Conservation (phyloP, 2,888 invertebrate genomes). For the Entomobrya multifasciata region DNA sequence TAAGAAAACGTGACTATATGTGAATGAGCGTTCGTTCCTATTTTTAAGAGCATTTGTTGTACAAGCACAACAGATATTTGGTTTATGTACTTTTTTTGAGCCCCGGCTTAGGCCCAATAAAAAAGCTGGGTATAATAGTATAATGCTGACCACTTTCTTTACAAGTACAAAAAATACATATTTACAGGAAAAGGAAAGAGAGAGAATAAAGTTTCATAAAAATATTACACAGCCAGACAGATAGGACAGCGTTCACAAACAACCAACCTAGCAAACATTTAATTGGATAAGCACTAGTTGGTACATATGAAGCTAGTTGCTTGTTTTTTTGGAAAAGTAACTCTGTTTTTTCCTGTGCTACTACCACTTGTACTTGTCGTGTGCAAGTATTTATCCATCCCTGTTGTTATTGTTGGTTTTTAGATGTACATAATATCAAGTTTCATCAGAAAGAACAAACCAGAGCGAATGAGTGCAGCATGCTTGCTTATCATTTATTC, state of each 20-base stretch:
- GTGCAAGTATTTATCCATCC: no score
- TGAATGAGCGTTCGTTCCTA: no score
- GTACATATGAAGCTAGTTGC: not conserved
- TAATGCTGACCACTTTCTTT: not conserved
- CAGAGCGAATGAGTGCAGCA: constrained; percentile 31
- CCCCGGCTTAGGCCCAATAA: constrained; percentile 4
- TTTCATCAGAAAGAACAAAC: no score
- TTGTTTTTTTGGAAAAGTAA: no score
- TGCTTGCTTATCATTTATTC: not conserved
- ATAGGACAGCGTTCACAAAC: constrained; percentile 37
- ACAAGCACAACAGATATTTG: constrained; percentile 34
- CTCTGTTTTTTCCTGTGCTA: not conserved
- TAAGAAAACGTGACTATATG: no score
- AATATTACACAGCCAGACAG: constrained; percentile 12
- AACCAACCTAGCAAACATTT: constrained; percentile 52
- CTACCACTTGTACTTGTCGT: not conserved
- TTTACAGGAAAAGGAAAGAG: not conserved
- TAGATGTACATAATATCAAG: no score
- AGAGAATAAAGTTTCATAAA: constrained; percentile 46
- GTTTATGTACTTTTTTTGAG: not conserved
- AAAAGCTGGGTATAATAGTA: not conserved
- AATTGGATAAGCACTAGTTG: constrained; percentile 52
- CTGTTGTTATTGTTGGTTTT: no score
- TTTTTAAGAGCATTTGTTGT: constrained; percentile 10
- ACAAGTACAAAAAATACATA: not conserved